Evolutionary conservation across 2,113 vertebrate genomes (phyloP), one percentile per base, ranked within the genome.

Genomic region (Ia io): DNA sequence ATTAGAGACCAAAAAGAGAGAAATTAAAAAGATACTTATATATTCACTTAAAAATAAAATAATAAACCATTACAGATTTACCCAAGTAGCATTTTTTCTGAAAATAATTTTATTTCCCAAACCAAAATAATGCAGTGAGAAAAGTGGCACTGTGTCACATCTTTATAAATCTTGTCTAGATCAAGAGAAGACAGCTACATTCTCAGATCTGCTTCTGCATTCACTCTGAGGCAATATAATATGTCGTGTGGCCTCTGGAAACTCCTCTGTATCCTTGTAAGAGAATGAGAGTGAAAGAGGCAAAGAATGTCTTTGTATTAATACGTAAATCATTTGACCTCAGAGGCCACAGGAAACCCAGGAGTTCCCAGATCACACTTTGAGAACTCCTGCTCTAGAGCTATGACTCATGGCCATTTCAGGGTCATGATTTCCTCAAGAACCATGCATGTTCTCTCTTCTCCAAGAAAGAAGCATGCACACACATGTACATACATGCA

Each of bases 61-160:
- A 88, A 84, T 73, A 59, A 32, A 63, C 5, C 47, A 83, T 69
- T 63, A 59, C 32, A 56, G 65, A 61, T 90, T 85, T 84, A 85
- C 7, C 14, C 53, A 88, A 90, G 51, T 84, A 42, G 89, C 0
- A 65, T 13, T 63, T 40, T 32, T 67, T 9, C 67, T 88, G 77
- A 91, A 84, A 93, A 84, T 93, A 85, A 86, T 65, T 49, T 32
- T 73, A 80, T 69, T 90, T 84, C 30, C 14, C 47, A 84, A 93
- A 69, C 32, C 9, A 90, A 95, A 95, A 95, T 94, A 92, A 90
- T 92, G 93, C 35, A 84, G 13, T 25, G n/a, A 93, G 32, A 90
- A 37, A 63, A 84, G n/a, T 30, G n/a, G 44, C 23, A 67, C 11
- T 20, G 10, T n/a, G 42, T 74, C 56, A 35, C 32, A 40, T 80